Percentiles rank a stretch among this genome's conserved stretches.
phyloP scores from a whole-genome alignment of 1,140 invertebrate species.

The Papilio machaon region DNA sequence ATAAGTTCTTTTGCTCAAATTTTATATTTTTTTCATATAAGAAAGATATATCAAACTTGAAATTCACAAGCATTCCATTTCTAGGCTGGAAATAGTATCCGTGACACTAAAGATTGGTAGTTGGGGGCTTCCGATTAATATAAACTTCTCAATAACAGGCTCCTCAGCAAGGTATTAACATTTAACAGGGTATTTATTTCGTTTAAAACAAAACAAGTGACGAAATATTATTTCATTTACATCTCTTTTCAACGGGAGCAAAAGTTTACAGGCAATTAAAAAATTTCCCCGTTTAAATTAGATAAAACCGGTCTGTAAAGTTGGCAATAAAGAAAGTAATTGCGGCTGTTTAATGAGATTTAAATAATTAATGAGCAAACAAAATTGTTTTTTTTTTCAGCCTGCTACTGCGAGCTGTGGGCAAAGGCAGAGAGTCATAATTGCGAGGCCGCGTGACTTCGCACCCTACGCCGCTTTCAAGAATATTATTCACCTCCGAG shows the following conservation, averaged over 20 bases:
- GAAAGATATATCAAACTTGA: background rate
- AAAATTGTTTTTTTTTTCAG: slow-evolving; percentile 79
- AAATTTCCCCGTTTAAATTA: slow-evolving; percentile 35
- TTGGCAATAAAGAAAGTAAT: slow-evolving; percentile 50
- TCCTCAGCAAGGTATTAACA: background rate
- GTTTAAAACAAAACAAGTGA: background rate
- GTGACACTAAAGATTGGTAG: background rate
- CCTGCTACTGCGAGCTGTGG: slow-evolving; percentile 56
- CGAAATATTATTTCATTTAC: slow-evolving; percentile 5
- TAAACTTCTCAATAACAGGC: background rate
- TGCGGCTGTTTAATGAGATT: slow-evolving; percentile 81
- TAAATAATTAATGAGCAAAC: slow-evolving; percentile 82
- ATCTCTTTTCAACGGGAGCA: slow-evolving; percentile 8
- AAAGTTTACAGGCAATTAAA: slow-evolving; percentile 38
- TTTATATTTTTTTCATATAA: background rate
- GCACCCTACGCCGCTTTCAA: slow-evolving; percentile 26
- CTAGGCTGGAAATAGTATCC: background rate
- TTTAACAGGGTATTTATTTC: background rate
- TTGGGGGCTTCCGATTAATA: background rate
- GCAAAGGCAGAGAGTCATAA: slow-evolving; percentile 67
- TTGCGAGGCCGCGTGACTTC: slow-evolving; percentile 61
- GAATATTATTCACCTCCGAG: slow-evolving; percentile 32
- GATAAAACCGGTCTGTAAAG: slow-evolving; percentile 32
- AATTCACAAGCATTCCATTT: background rate
- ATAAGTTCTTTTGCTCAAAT: background rate